Evolutionary conservation across 2,888 invertebrate species (phyloP).

Genomic region (Acleris laterana): DNA sequence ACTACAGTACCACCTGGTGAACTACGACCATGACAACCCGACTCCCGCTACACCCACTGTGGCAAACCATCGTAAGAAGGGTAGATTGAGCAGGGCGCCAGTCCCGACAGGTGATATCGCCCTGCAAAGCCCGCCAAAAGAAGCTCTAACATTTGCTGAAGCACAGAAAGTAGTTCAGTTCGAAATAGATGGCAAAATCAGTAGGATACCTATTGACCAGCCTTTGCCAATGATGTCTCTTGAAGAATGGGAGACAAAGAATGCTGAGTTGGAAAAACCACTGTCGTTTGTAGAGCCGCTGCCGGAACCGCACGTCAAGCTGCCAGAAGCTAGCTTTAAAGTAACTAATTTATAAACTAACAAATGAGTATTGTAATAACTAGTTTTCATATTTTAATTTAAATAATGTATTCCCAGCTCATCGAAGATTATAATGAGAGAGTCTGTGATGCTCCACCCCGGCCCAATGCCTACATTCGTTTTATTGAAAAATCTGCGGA

Average conservation of each 20-base stretch:
- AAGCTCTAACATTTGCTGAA: slow-evolving; percentile 92
- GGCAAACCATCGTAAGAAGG: slow-evolving; percentile 87
- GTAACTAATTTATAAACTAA: slow-evolving; percentile 46
- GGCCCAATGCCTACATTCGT: slow-evolving; percentile 95
- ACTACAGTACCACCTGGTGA: slow-evolving; percentile 93
- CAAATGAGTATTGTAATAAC: too few species aligned
- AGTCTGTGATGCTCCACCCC: slow-evolving; percentile 91
- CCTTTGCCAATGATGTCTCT: slow-evolving; percentile 88
- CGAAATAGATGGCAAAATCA: slow-evolving; percentile 92
- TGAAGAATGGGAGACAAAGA: slow-evolving; percentile 86
- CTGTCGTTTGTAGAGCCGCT: slow-evolving; percentile 71
- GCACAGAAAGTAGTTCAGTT: slow-evolving; percentile 94
- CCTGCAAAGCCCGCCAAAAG: slow-evolving; percentile 83
- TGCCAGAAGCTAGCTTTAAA: slow-evolving; percentile 78
- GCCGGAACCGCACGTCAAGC: slow-evolving; percentile 73
- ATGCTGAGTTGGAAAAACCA: slow-evolving; percentile 74
- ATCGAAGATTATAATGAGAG: slow-evolving; percentile 89
- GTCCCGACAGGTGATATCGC: slow-evolving; percentile 84
- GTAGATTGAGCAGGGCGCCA: slow-evolving; percentile 81
- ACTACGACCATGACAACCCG: slow-evolving; percentile 93
- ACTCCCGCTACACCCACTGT: slow-evolving; percentile 86
- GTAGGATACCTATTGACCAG: slow-evolving; percentile 87
- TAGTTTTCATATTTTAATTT: too few species aligned
- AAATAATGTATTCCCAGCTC: slow-evolving; percentile 59
- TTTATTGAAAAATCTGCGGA: slow-evolving; percentile 97